Conservation (phyloP, 2,797 vertebrate species). For the Neosilurus mollespiculum region DNA sequence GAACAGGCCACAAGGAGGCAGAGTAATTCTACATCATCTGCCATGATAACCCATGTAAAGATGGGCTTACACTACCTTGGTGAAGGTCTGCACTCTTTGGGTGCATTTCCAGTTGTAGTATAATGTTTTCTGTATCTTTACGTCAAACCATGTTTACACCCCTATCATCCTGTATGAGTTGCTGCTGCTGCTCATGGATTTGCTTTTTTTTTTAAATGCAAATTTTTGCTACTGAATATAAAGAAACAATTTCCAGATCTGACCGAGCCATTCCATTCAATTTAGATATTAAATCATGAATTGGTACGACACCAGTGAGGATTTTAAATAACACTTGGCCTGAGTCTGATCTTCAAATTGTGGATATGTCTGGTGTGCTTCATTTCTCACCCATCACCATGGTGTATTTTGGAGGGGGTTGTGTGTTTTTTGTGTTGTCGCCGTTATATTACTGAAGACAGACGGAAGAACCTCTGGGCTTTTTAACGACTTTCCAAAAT, state of each 20-base stretch:
- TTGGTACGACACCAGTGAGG: background rate
- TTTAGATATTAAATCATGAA: background rate
- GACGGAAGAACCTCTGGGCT: background rate
- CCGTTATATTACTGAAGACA: constrained; percentile 1
- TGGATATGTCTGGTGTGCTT: background rate
- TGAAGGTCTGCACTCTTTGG: no score
- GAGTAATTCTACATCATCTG: no score
- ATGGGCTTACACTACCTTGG: no score
- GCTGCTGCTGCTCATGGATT: background rate
- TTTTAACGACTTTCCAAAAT: background rate
- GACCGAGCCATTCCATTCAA: constrained; percentile 4
- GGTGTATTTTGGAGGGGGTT: background rate
- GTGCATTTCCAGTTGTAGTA: no score
- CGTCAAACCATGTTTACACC: background rate
- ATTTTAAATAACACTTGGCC: background rate
- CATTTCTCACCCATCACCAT: background rate
- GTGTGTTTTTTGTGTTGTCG: background rate
- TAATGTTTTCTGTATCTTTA: no score
- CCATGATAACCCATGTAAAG: no score
- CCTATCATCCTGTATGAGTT: background rate
- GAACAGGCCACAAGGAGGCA: no score
- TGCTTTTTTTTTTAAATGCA: background rate
- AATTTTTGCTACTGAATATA: background rate
- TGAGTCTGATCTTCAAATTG: constrained; percentile 34
- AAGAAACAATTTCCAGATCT: constrained; percentile 36